Base-by-base conservation (phyloP, 2,797 vertebrate genomes). In the Adrianichthys oophorus region DNA sequence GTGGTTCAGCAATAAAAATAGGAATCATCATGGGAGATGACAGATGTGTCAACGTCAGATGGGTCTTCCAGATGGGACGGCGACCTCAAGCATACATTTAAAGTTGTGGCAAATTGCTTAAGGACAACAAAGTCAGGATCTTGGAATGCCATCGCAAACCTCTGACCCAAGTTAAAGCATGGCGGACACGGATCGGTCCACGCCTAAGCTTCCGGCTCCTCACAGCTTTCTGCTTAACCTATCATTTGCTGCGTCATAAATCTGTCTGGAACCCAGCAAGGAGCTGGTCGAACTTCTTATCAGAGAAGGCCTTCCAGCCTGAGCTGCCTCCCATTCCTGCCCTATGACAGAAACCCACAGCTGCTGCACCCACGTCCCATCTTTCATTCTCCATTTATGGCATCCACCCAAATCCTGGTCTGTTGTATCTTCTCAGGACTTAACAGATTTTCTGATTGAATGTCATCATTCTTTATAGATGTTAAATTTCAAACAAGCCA, bases 331-430 rank as follows among this genome's bases (percentile, higher is more conserved):
- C 62, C 44, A 8, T 32, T 61, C 58, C 59, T 56, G 67, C 60
- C 61, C 63, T 24, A 68, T 86, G 88, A 90, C 85, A 76, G 79
- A 84, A 75, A 77, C 78, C 76, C 82, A 82, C 90, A 92, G 87
- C 90, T 91, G 91, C 83, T 74, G 76, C 59, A 4, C 53, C 75
- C 72, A 79, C 49, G 52, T 74, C 83, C 74, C 76, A 75, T 87
- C 74, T 66, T 63, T 87, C 87, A 85, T 76, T 85, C 85, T 83
- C 79, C 80, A 81, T 81, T 76, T 72, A 68, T 80, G 83, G 84
- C 82, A 72, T 42, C 52, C 46, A 26, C 70, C 80, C 79, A 81
- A 65, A 65, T 67, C 52, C 65, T 62, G 65, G 65, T 76, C 76
- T 49, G 71, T 76, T 82, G 80, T 78, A 72, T 75, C 66, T 70